phyloP scores from a whole-genome alignment of 1,140 invertebrate genomes.

The Drosophila littoralis region DNA sequence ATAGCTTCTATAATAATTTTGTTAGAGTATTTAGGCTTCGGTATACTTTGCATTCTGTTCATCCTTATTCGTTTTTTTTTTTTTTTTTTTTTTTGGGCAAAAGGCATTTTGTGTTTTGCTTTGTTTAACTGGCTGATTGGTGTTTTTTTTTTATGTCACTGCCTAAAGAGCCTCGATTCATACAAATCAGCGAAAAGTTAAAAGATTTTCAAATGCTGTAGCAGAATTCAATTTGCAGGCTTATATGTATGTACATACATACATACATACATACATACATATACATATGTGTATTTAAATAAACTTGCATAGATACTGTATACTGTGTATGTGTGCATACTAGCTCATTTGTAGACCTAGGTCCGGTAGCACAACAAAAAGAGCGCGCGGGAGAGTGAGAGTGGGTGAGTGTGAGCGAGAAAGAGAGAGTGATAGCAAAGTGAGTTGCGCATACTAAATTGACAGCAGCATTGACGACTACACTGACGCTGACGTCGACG shows the following conservation, averaged over 20 bases:
- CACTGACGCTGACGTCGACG: not conserved
- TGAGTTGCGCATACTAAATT: conserved; percentile 45
- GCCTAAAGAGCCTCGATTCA: conserved; percentile 24
- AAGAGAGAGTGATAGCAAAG: conserved; percentile 21
- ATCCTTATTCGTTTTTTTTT: conserved; percentile 31
- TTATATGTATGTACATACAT: conserved; percentile 5
- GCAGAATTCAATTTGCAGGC: not conserved
- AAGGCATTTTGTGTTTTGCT: conserved; percentile 57
- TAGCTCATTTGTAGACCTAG: conserved; percentile 70
- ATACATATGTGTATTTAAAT: not conserved
- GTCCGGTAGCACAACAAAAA: conserved; percentile 57
- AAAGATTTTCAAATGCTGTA: conserved; percentile 20
- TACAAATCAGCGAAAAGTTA: conserved; percentile 31
- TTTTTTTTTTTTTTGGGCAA: conserved; percentile 58
- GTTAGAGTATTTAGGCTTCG: not conserved
- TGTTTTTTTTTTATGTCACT: conserved; percentile 31
- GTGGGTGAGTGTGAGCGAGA: conserved; percentile 13
- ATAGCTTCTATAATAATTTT: not conserved
- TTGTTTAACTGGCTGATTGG: conserved; percentile 48
- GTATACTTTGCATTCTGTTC: not conserved
- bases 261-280: not conserved
- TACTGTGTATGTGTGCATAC: conserved; percentile 6
- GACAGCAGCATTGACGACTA: conserved; percentile 5
- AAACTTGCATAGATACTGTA: not conserved
- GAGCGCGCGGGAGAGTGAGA: conserved; percentile 13